Evolutionary conservation across 2,113 vertebrate genomes (phyloP), one percentile per base, ranked within the genome.

Genomic region (Mormyrus iriodes): DNA sequence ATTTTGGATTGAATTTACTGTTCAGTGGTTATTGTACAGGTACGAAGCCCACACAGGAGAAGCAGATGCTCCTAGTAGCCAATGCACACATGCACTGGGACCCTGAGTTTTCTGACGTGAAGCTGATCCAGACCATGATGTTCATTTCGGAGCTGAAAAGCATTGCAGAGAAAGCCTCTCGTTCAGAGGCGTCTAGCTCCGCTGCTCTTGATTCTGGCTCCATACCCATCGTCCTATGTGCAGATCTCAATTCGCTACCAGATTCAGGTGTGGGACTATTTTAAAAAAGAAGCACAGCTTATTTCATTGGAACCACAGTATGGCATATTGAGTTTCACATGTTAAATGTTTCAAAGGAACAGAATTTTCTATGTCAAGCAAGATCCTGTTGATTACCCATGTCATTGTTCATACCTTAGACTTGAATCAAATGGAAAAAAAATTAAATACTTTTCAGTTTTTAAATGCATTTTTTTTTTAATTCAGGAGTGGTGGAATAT

Each of bases 21-120:
- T 86, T 90, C 15, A 2, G 39, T 73, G 88, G 79, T 76, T 21
- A 27, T 61, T 19, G 44, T 58, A 51, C 42, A 99, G 98, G 97
- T 91, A 92, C 97, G 93, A 99, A 98, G 91, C 93, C 96, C 0
- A 95, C 96, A 61, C 96, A 97, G 93, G 98, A 98, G 92, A 96
- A 96, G 90, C 97, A 98, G 94, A 95, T 98, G 92, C 95, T 99
- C 88, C 96, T 99, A 27, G 97, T 99, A 92, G 98, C 98, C 90
- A 99, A 99, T 89, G 98, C 98, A 91, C 98, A 99, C 94, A 99
- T 99, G 98, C 98, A 99, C 95, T 99, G 98, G 98, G 98, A 99
- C 96, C 98, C 98, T 0, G 98, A 99, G 91, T 99, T 97, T 95
- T 99, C 97, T 0, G 98, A 99, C 91, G 98, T 99, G 89, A 99